Evolutionary conservation across 2,888 invertebrate genomes (phyloP), one percentile per base, ranked within the genome.

Genomic region (Acanthoscelides obtectus): DNA sequence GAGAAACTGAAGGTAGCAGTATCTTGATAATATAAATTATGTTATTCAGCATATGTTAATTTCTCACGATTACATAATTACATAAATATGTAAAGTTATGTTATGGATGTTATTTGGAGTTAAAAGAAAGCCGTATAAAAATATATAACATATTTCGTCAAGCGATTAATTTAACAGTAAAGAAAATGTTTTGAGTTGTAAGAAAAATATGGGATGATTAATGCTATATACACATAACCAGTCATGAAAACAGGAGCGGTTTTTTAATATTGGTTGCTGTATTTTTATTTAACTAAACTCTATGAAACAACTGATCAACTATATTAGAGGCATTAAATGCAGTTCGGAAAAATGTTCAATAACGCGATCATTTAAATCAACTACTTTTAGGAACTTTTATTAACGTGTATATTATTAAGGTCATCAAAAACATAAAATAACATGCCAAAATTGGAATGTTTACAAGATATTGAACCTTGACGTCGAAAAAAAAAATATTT

Each of bases 111-210:
- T 45, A 45, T 45, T 4, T 45, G 12, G 12, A 27, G 45, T 27
- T 25, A 17, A 66, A 25, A 70, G 12, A 70, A 64, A 72, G 71
- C 75, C 70, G 72, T 72, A 75, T 73, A 71, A 73, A 73, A 68
- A 72, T 72, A 74, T 75, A 76, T 74, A 75, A 73, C 76, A 76
- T 76, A 67, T 75, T 69, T 75, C 73, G 73, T 73, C 75, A 66
- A 72, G 66, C 68, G 63, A 71, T 68, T 70, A 22, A 64, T 70
- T 69, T 63, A 72, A 72, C 67, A 75, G 68, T 64, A 72, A 68
- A 74, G 27, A 73, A 66, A 66, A 66, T 20, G 66, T 21, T 45
- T n/a, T 8, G 20, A 68, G 74, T 72, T 72, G 25, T 72, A 74
- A 73, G 72, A 69, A 21, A 66, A 66, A 75, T 73, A 75, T 73